phyloP scores from a whole-genome alignment of 2,113 vertebrate genomes.

The Asarcornis scutulata region DNA sequence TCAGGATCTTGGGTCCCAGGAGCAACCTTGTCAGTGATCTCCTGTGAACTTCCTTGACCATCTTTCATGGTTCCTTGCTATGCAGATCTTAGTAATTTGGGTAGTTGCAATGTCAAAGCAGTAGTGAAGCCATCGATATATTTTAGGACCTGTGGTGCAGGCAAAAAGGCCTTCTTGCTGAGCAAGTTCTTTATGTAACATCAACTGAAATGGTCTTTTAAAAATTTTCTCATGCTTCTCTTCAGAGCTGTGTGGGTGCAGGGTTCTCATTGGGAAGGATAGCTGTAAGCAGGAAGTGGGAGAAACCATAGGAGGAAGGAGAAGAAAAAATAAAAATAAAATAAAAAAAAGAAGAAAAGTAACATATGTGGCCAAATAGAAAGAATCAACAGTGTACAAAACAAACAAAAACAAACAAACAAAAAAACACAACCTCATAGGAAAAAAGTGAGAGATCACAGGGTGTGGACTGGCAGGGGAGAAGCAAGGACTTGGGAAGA shows the following conservation, averaged over 20 bases:
- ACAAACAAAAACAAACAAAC: too few species aligned
- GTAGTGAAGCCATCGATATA: not conserved
- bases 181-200: not conserved
- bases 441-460: not conserved
- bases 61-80: not conserved
- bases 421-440: too few species aligned
- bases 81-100: not conserved
- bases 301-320: not conserved
- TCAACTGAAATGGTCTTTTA: not conserved
- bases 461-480: too few species aligned
- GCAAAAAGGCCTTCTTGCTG: rapidly evolving
- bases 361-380: not conserved
- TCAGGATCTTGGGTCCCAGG: not conserved
- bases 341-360: not conserved
- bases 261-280: not conserved
- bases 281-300: not conserved
- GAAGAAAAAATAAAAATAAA: not conserved
- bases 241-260: not conserved
- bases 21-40: not conserved
- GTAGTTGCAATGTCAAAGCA: not conserved
- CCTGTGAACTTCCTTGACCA: not conserved
- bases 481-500: not conserved
- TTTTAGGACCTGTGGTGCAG: not conserved
- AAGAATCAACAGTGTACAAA: not conserved
- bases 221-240: not conserved